Evolutionary conservation across 2,888 invertebrate species (phyloP).

Genomic region (Abrostola triplasia): DNA sequence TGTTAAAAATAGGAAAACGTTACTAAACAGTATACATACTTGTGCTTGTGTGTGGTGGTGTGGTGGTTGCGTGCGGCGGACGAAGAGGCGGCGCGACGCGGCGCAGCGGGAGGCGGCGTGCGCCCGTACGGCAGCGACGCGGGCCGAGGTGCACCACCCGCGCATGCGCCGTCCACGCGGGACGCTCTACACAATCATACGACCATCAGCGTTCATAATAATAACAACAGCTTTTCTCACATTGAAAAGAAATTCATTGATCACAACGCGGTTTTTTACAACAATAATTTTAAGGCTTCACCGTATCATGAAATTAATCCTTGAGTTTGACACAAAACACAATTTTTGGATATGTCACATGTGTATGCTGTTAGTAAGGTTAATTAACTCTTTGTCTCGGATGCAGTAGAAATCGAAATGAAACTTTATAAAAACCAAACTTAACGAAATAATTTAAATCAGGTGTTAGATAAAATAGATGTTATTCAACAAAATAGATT

Average conservation of each 20-base stretch:
- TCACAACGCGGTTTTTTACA: not conserved
- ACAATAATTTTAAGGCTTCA: not conserved
- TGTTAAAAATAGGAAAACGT: too few species aligned
- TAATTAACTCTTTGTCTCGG: too few species aligned
- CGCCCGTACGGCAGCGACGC: conserved; percentile 92
- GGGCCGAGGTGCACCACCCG: conserved; percentile 86
- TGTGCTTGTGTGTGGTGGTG: conserved; percentile 78
- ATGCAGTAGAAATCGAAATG: too few species aligned
- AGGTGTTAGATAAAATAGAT: not conserved
- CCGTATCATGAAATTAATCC: not conserved
- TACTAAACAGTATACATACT: conserved; percentile 58
- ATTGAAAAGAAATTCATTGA: too few species aligned
- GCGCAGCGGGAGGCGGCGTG: conserved; percentile 78
- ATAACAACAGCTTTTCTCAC: too few species aligned
- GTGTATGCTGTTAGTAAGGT: not conserved
- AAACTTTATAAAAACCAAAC: too few species aligned
- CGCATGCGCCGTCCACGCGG: conserved; percentile 88
- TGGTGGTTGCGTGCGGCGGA: conserved; percentile 87
- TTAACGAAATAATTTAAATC: too few species aligned
- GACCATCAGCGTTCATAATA: too few species aligned
- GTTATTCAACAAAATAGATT: not conserved
- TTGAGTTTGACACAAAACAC: not conserved
- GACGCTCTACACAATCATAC: conserved; percentile 82
- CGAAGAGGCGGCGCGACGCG: conserved; percentile 91
- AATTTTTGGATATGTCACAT: not conserved